Conservation (phyloP, 2,888 invertebrate genomes). For the Harpagoxenus sublaevis region DNA sequence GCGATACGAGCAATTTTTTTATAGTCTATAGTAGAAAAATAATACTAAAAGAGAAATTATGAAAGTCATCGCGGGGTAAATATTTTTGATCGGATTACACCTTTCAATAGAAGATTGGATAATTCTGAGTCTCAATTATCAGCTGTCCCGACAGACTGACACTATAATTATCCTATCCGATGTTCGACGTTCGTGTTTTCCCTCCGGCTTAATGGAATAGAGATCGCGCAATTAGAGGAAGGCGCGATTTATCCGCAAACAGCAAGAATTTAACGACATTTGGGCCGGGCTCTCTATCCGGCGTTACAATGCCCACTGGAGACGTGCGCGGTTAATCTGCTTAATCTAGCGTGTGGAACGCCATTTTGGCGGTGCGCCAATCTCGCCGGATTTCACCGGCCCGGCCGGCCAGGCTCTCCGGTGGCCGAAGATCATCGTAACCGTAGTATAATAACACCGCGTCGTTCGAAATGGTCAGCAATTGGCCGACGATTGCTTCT, state of each 20-base stretch:
- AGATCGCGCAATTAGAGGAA: conserved; percentile 44
- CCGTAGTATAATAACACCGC: conserved; percentile 23
- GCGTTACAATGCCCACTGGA: conserved; percentile 56
- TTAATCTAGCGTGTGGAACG: conserved; percentile 65
- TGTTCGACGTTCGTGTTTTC: conserved; percentile 32
- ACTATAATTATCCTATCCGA: conserved; percentile 5
- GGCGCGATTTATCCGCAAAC: conserved; percentile 52
- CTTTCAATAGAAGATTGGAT: background rate
- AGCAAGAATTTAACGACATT: conserved; percentile 59
- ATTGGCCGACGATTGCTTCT: conserved; percentile 33
- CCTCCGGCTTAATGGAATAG: conserved; percentile 37
- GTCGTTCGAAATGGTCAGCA: conserved; percentile 22
- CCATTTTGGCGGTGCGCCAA: conserved; percentile 65
- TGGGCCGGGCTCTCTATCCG: conserved; percentile 3
- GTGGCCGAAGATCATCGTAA: conserved; percentile 37
- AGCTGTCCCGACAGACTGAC: background rate
- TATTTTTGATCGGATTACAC: background rate
- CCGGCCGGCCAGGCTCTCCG: conserved; percentile 16
- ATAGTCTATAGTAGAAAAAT: background rate
- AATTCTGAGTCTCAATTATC: background rate
- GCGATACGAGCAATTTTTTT: background rate
- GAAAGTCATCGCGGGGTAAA: background rate
- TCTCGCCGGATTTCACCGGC: conserved; percentile 12
- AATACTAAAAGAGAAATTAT: background rate
- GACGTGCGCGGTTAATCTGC: conserved; percentile 65